Conservation (phyloP, 37 sponge, comb jelly and placozoan species). For the Cliona cf. orientalis region DNA sequence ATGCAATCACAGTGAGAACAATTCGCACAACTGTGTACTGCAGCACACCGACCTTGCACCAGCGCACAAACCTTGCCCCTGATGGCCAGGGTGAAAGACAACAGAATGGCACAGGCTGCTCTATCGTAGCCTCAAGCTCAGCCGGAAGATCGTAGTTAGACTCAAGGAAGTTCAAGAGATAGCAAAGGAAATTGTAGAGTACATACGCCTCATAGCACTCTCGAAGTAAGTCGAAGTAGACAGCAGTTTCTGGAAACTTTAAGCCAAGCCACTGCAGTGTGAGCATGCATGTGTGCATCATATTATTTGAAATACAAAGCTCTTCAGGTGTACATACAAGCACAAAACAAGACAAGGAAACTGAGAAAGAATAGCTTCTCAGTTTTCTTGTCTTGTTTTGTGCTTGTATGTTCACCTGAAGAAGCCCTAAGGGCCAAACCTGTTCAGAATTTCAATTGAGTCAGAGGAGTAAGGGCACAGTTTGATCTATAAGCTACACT, state of each 20-base stretch:
- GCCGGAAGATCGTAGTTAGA: slow-evolving; percentile 56
- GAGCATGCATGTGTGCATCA: background rate
- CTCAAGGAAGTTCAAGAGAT: slow-evolving; percentile 83
- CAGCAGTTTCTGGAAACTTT: slow-evolving; percentile 46
- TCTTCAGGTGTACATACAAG: no score
- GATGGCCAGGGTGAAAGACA: slow-evolving; percentile 69
- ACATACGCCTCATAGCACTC: slow-evolving; percentile 93
- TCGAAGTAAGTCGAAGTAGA: slow-evolving; percentile 71
- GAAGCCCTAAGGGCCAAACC: no score
- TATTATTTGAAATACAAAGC: no score
- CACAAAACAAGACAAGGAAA: no score
- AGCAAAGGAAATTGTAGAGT: slow-evolving; percentile 93
- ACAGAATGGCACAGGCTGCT: slow-evolving; percentile 67
- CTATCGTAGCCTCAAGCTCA: slow-evolving; percentile 39
- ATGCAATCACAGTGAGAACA: slow-evolving; percentile 63
- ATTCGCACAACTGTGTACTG: slow-evolving; percentile 72
- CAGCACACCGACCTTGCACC: slow-evolving; percentile 84
- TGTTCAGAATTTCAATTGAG: no score
- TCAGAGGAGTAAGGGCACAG: no score
- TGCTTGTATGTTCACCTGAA: no score
- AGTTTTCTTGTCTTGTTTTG: no score
- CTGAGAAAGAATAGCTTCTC: no score
- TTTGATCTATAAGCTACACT: no score
- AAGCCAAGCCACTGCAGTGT: slow-evolving; percentile 75
- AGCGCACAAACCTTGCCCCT: slow-evolving; percentile 50